Evolutionary conservation across 1,140 invertebrate species (phyloP), one percentile per base, ranked within the genome.

Genomic region (Bombus waltoni): DNA sequence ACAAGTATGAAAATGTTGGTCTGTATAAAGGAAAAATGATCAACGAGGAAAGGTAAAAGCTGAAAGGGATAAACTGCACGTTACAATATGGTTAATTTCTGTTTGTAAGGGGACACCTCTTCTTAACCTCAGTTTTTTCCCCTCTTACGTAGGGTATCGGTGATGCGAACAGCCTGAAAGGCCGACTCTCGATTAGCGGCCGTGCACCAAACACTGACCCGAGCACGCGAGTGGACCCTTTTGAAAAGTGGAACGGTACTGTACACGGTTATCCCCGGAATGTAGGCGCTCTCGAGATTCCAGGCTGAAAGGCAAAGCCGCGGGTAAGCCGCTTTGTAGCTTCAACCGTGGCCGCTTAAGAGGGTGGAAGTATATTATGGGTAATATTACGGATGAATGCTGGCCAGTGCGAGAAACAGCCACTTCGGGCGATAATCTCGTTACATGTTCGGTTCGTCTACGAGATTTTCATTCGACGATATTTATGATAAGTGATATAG

Each of bases 331-430:
- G 87, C 89, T 91, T 91, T 91, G 90, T 91, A 73, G 80, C 89
- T 82, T 90, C 70, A 89, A 91, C 84, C 89, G 89, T 80, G 65
- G 40, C 81, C 66, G 81, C 81, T 91, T 87, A 87, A 91, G 87
- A 89, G 90, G 90, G 89, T 87, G 85, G 86, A 89, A 91, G 89
- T 91, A 87, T 91, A 91, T 91, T 91, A 91, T 73, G 87, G 87
- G 68, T 70, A 80, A 91, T 90, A 89, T 91, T 85, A 89, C 83
- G 89, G 89, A 91, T 89, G 90, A 91, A 90, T 89, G 87, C 84
- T 53, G 82, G 75, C 75, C 87, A 87, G 78, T 59, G 90, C 81
- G 89, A 91, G 87, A 91, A 91, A 91, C 89, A 89, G 90, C 89
- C 87, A 87, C 85, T 87, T 87, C 59, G 74, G 84, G 80, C 89